Conservation (phyloP, 2,113 vertebrate species). For the Psilopogon haemacephalus region DNA sequence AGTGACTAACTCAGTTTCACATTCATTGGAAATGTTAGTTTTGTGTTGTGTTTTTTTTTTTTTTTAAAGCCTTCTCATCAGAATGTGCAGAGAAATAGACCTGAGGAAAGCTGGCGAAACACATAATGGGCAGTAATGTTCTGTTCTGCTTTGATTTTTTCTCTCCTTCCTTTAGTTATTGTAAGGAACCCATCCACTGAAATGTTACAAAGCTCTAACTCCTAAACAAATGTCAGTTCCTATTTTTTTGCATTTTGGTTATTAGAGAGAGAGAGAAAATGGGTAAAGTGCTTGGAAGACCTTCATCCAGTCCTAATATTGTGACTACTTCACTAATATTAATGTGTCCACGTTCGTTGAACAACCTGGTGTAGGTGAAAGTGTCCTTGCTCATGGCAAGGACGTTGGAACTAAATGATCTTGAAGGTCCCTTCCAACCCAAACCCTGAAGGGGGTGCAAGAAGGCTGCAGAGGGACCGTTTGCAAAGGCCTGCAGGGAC, state of each 20-base stretch:
- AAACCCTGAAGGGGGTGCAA: no score
- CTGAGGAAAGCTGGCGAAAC: background rate
- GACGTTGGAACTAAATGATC: no score
- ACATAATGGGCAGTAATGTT: background rate
- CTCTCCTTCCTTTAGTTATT: background rate
- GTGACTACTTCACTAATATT: background rate
- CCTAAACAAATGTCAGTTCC: background rate
- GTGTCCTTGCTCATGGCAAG: no score
- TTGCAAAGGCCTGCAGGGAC: no score
- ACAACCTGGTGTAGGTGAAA: no score
- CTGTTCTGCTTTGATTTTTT: background rate
- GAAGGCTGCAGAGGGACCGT: no score
- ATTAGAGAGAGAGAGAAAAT: no score
- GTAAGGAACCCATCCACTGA: background rate
- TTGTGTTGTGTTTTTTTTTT: background rate
- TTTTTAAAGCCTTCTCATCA: background rate
- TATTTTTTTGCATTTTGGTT: background rate
- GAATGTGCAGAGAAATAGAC: background rate
- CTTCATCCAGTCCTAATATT: background rate
- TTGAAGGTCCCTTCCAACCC: no score
- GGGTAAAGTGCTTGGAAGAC: background rate
- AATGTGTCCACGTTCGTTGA: background rate
- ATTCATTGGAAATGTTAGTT: background rate
- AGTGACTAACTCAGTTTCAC: constrained; percentile 15
- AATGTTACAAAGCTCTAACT: background rate